Base-by-base conservation (phyloP, 2,113 vertebrate genomes). In the Xiphorhynchus elegans region DNA sequence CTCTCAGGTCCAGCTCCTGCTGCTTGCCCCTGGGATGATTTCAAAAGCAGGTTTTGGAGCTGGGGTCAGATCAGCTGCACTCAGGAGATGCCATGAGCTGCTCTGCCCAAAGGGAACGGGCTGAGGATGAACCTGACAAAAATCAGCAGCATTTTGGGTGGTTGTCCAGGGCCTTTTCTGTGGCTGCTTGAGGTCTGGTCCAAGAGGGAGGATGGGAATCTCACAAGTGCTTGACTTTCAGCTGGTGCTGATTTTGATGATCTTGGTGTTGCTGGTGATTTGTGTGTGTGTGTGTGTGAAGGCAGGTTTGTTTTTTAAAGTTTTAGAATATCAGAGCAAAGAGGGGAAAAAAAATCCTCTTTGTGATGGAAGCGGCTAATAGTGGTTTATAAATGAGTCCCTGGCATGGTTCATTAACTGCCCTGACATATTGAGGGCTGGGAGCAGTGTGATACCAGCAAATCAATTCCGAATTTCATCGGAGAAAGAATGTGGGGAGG, bases 251-350 rank as follows among this genome's bases (percentile, higher is more conserved):
- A 10, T 62, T 77, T 58, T 37, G 69, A 1, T 37, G 31, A 7
- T 59, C 72, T 55, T 35, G 47, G 26, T 62, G 6, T 12, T 35
- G 10, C 10, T 7, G 47, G 8, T 31, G 35, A 10, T n/a, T 26
- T 50, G 28, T 46, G 31, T 39, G 28, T 75, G 13, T 47, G 21
- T 44, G 29, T 53, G 5, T 20, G 31, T 44, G 26, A 37, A 64
- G 33, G 50, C n/a, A 58, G 58, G 17, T 72, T 50, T 64, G 40
- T 23, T 83, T 86, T 87, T 91, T 37, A 74, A 69, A 81, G 49
- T 96, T 95, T 77, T 31, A 92, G 64, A 97, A 84, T 58, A 70
- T 94, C 76, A 85, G 69, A 80, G 85, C n/a, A 76, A 85, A 87
- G 63, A 59, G 35, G 1, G 2, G 16, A 17, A 17, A 63, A 63